Evolutionary conservation across 2,797 vertebrate species (phyloP).

Genomic region (Acrossocheilus fasciatus): DNA sequence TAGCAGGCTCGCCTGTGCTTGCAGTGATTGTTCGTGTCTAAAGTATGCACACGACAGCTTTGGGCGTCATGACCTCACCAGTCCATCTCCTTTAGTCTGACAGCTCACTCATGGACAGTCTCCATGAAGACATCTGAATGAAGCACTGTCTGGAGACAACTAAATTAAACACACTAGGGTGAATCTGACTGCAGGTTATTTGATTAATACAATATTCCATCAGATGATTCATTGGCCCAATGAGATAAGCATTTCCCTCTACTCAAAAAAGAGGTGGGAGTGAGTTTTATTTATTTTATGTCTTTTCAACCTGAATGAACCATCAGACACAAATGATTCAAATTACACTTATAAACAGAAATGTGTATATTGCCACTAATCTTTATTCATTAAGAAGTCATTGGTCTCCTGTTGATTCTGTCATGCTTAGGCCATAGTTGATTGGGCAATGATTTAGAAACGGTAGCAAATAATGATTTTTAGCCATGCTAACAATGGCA

Average conservation of each 20-base stretch:
- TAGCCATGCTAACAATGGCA: slow-evolving; percentile 20
- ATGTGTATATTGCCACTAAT: slow-evolving; percentile 11
- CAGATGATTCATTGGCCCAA: neutral
- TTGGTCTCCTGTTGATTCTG: slow-evolving; percentile 68
- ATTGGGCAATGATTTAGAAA: slow-evolving; percentile 71
- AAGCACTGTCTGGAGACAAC: neutral
- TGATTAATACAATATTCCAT: slow-evolving; percentile 3
- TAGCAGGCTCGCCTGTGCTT: slow-evolving; percentile 23
- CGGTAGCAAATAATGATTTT: slow-evolving; percentile 2
- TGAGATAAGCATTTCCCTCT: neutral
- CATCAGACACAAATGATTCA: neutral
- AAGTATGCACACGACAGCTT: slow-evolving; percentile 13
- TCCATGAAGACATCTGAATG: slow-evolving; percentile 18
- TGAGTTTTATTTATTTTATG: neutral
- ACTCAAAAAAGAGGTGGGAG: neutral
- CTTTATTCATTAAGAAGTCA: slow-evolving; percentile 41
- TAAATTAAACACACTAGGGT: slow-evolving; percentile 15
- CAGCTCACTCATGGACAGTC: slow-evolving; percentile 22
- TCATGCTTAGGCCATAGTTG: slow-evolving; percentile 73
- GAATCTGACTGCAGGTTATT: neutral
- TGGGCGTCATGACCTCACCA: slow-evolving; percentile 18
- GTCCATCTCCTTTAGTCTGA: slow-evolving; percentile 30
- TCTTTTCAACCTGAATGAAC: neutral
- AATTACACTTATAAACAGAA: neutral
- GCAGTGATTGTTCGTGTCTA: slow-evolving; percentile 24